Percentiles rank a stretch among this genome's conserved stretches.
These are phyloP conservation scores for Propithecus perrieri DNA, from an alignment of 2,797 vertebrate genomes.

Conservation along the genomic window DNA sequence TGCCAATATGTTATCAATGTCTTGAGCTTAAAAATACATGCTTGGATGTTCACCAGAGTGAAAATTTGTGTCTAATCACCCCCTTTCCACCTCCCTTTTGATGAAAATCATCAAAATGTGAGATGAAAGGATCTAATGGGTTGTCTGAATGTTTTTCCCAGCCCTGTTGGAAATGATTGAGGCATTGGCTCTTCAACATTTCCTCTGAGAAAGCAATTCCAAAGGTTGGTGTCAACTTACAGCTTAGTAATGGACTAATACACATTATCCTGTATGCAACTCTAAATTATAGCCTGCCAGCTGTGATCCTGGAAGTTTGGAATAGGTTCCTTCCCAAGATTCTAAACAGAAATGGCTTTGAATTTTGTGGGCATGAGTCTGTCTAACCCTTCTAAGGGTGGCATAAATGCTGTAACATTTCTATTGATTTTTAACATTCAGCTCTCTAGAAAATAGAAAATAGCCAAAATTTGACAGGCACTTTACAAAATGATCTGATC, in stretches of 20 bases:
- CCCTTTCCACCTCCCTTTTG: slow-evolving; percentile 78
- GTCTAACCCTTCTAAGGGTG: slow-evolving; percentile 64
- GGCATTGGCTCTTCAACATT: slow-evolving; percentile 72
- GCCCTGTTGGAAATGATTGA: slow-evolving; percentile 78
- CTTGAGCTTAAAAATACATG: slow-evolving; percentile 74
- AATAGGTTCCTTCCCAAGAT: slow-evolving; percentile 78
- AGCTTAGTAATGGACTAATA: slow-evolving; percentile 81
- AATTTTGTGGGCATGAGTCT: slow-evolving; percentile 60
- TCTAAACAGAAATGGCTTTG: slow-evolving; percentile 79
- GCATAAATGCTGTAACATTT: slow-evolving; percentile 51
- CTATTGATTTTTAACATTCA: slow-evolving; percentile 76
- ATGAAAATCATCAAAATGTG: slow-evolving; percentile 79
- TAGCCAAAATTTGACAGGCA: slow-evolving; percentile 75
- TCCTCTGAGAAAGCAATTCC: slow-evolving; percentile 81
- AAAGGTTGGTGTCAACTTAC: slow-evolving; percentile 81
- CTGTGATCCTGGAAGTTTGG: slow-evolving; percentile 74
- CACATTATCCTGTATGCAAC: slow-evolving; percentile 79
- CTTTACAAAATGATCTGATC: slow-evolving; percentile 69
- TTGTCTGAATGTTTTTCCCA: slow-evolving; percentile 78
- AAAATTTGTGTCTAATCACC: slow-evolving; percentile 78
- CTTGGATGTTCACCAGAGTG: slow-evolving; percentile 72
- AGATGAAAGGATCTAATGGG: slow-evolving; percentile 79
- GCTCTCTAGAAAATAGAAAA: slow-evolving; percentile 72
- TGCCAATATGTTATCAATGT: slow-evolving; percentile 78
- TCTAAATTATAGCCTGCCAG: slow-evolving; percentile 81